Base-by-base conservation (phyloP, 1,140 invertebrate species). In the Drosophila nikananu region DNA sequence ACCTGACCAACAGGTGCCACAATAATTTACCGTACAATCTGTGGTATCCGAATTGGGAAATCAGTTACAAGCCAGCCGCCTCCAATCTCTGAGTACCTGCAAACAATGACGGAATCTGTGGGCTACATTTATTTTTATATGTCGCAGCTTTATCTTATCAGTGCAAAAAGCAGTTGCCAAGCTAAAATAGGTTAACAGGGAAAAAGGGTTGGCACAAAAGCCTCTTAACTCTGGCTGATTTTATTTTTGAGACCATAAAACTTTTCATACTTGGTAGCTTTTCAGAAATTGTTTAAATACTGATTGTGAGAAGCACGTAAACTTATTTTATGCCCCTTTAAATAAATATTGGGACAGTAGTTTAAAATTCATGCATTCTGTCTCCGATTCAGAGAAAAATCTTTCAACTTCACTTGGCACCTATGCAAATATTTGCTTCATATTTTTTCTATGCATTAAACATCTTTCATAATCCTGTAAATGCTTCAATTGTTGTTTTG, bases 61-160 rank as follows among this genome's bases (percentile, higher is more conserved):
- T 73, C 54, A 30, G 6, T 30, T 30, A 25, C 49, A 52, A 37
- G 23, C 13, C 21, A 37, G 21, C 21, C 21, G 48, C 13, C 48
- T 44, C n/a, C 46, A 68, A 27, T 70, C 64, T 68, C 21, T 23
- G 30, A 63, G 39, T 66, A 44, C 63, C 35, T 44, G 66, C 66
- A 66, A 67, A 54, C 64, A 67, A 37, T 70, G 48, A 70, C 37
- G 37, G 13, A 70, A 42, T 66, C 66, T n/a, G 35, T 66, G 66
- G 19, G 61, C 46, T 35, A 42, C 23, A 55, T 21, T 35, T 35
- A 13, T 9, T 48, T 65, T 67, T n/a, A 54, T 62, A 25, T 44
- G 63, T 70, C 25, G 23, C n/a, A 25, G n/a, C 19, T 37, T 25
- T 70, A 70, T 70, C 66, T 70, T 67, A 70, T 70, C 66, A 67